Percentiles rank a stretch among this genome's conserved stretches.
phyloP scores from a whole-genome alignment of 2,113 vertebrate species.

The Strigops habroptila region DNA sequence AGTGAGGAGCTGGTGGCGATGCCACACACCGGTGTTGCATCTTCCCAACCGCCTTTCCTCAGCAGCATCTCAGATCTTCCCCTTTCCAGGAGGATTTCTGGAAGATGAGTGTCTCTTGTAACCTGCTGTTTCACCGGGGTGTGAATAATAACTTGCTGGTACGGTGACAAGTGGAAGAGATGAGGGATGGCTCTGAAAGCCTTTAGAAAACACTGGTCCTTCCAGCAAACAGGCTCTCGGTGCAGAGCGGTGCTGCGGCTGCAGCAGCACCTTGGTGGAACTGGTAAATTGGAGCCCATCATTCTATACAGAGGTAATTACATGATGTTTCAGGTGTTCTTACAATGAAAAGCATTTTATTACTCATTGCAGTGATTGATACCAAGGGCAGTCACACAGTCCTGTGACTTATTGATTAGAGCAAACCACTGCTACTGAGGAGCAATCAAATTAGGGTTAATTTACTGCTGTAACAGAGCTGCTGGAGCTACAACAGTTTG shows the following conservation, averaged over 20 bases:
- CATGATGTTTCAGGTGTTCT: neutral
- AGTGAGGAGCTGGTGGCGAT: neutral
- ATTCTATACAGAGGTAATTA: neutral
- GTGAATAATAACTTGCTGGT: neutral
- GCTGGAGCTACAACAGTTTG: neutral
- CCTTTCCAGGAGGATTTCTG: neutral
- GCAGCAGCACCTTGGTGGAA: neutral
- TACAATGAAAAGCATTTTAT: neutral
- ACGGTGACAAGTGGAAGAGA: neutral
- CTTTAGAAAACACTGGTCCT: neutral
- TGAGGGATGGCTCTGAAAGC: neutral
- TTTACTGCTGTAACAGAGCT: slow-evolving; percentile 13
- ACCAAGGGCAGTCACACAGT: neutral
- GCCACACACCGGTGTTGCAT: fast-evolving
- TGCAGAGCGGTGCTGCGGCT: fast-evolving
- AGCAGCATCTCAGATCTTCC: neutral
- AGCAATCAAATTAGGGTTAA: slow-evolving; percentile 40
- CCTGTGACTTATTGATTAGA: slow-evolving; percentile 31
- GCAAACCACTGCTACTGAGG: neutral
- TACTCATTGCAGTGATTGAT: neutral
- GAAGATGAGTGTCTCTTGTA: neutral
- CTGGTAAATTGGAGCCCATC: neutral
- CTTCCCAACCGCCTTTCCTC: neutral
- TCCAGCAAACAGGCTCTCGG: neutral
- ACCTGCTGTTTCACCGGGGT: neutral